Evolutionary conservation across 2,888 invertebrate species (phyloP).

Genomic region (Parnassius mnemosyne): DNA sequence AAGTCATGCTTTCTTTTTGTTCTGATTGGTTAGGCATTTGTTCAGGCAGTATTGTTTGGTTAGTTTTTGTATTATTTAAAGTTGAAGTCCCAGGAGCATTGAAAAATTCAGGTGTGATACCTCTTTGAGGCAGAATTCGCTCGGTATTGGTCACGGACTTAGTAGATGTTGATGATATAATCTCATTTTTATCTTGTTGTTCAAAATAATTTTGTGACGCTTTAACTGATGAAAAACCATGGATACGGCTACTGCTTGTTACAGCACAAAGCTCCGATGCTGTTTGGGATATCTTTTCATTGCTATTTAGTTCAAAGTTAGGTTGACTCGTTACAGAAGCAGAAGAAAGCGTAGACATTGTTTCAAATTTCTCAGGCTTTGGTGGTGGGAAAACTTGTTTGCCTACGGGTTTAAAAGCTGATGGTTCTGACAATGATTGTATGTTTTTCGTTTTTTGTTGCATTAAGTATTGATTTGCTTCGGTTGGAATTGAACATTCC

Average conservation of each 20-base stretch:
- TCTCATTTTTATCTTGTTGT: conserved; percentile 65
- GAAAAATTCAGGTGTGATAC: conserved; percentile 78
- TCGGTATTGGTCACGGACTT: conserved; percentile 79
- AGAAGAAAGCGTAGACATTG: conserved; percentile 51
- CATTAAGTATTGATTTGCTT: conserved; percentile 45
- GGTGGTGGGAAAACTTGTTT: conserved; percentile 68
- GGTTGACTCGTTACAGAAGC: conserved; percentile 59
- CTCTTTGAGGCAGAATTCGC: conserved; percentile 79
- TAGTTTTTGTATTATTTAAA: conserved; percentile 29
- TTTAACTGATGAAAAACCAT: conserved; percentile 62
- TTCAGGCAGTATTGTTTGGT: conserved; percentile 40
- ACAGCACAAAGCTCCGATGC: conserved; percentile 49
- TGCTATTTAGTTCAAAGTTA: conserved; percentile 50
- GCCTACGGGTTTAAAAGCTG: conserved; percentile 73
- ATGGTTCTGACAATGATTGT: conserved; percentile 62
- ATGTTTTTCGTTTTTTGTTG: conserved; percentile 67
- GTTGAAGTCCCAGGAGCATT: conserved; percentile 57
- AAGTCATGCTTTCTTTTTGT: conserved; percentile 77
- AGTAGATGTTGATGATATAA: conserved; percentile 53
- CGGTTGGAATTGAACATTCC: conserved; percentile 42
- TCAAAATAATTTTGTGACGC: conserved; percentile 66
- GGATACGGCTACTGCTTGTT: conserved; percentile 46
- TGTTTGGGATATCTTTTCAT: conserved; percentile 53
- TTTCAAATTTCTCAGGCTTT: conserved; percentile 59
- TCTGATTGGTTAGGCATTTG: conserved; percentile 59